Base-by-base conservation (phyloP, 2,113 vertebrate species). In the Parus major region DNA sequence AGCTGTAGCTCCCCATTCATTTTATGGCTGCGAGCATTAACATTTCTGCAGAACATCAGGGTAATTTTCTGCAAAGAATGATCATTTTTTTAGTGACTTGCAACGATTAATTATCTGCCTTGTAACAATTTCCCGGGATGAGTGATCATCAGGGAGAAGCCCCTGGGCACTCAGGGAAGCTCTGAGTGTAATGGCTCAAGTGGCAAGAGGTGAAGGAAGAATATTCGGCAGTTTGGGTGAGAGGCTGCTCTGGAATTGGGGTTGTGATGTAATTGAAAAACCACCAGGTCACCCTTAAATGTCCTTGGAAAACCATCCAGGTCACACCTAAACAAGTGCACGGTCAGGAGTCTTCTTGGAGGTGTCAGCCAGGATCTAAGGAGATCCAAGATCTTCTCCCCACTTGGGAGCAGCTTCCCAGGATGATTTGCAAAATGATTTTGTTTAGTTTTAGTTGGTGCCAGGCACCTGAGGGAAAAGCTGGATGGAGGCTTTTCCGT, bases 51-150 rank as follows among this genome's bases (percentile, higher is more conserved):
- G 95, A 97, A 97, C 96, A 95, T 86, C 79, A 64, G n/a, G 91
- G 95, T 97, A 95, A 97, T 97, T 97, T 95, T 96, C 96, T 95
- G 95, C 90, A 89, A 78, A 89, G 97, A 88, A 96, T 96, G 90
- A 97, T 96, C 94, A 91, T 95, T 97, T 93, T 97, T 97, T 97
- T 97, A 97, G 96, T 97, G 96, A 97, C 97, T 97, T 12, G 28
- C 86, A 84, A 72, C 95, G 64, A 96, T 97, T 96, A 97, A 96
- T 96, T 95, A 96, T 81, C 89, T 47, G 86, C 91, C 95, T 97
- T 77, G 82, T 88, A 95, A 92, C 93, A 80, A 39, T 96, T 85
- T 91, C 19, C 88, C 12, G 17, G 90, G 84, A 92, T 95, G 91
- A 96, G 76, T 65, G 82, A 96, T 95, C 27, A 13, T 80, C 82